Evolutionary conservation across 2,113 vertebrate species (phyloP).

Genomic region (Cephalopholis sonnerati): DNA sequence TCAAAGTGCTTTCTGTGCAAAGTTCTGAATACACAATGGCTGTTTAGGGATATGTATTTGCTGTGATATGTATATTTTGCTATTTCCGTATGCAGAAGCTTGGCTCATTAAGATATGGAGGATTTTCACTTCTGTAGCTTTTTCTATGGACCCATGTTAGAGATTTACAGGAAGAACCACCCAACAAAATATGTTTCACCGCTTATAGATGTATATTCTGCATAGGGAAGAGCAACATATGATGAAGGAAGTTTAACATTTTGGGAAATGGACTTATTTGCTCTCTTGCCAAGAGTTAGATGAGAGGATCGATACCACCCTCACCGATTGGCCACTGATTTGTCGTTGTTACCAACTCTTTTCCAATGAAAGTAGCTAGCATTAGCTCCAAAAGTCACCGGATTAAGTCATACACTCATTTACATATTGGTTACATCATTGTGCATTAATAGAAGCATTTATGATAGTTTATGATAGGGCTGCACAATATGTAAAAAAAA

Average conservation of each 20-base stretch:
- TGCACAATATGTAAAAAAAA: no score
- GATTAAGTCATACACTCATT: no score
- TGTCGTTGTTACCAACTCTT: no score
- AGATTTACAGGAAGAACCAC: not conserved
- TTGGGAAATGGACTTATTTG: no score
- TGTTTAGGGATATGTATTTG: constrained; percentile 57
- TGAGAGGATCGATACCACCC: not conserved
- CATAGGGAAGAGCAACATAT: constrained; percentile 16
- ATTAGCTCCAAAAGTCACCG: no score
- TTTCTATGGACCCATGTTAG: not conserved
- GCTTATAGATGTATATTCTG: not conserved
- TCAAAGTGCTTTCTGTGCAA: constrained; percentile 68
- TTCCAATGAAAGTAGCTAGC: no score
- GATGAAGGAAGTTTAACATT: not conserved
- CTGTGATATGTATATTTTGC: constrained; percentile 47
- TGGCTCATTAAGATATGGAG: constrained; percentile 9
- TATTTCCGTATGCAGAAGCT: constrained; percentile 14
- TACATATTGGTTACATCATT: no score
- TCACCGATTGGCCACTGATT: no score
- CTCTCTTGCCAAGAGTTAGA: not conserved
- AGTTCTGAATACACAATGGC: constrained; percentile 40
- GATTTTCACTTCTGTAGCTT: constrained; percentile 11
- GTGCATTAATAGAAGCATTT: no score
- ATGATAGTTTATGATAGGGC: no score
- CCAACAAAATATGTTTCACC: not conserved